phyloP scores from a whole-genome alignment of 2,113 vertebrate species.

The Prinia subflava region DNA sequence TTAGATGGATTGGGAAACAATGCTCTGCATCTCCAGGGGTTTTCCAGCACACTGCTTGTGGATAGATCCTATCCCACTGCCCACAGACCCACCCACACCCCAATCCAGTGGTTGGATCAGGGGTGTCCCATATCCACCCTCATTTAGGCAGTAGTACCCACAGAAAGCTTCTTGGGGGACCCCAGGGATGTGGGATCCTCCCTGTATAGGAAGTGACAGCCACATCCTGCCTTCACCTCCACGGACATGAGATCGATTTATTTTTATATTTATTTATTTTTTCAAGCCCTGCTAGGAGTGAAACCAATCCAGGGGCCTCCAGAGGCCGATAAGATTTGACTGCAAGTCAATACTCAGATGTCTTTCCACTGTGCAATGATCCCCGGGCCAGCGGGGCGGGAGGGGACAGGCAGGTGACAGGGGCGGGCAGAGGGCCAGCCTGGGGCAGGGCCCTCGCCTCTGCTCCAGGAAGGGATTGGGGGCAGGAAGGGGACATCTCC shows the following conservation, averaged over 20 bases:
- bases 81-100: not conserved
- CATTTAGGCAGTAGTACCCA: not conserved
- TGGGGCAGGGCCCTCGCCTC: not conserved
- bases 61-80: not conserved
- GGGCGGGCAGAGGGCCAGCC: not conserved
- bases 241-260: accelerated
- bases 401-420: not conserved
- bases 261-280: not conserved
- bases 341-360: conserved; percentile 26
- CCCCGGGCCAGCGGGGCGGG: not conserved
- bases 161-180: not conserved
- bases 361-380: conserved; percentile 35
- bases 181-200: not conserved
- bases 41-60: not conserved
- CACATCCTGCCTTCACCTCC: not conserved
- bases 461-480: not conserved
- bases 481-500: not conserved
- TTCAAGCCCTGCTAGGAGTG: not conserved
- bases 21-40: not conserved
- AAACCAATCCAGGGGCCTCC: conserved; percentile 34
- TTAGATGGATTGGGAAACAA: not conserved
- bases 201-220: accelerated
- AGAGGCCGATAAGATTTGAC: conserved; percentile 38
- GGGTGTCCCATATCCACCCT: not conserved
- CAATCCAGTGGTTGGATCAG: accelerated